Percentiles rank a stretch among this genome's conserved stretches.
Evolutionary conservation across 2,113 vertebrate species (phyloP).

Genomic region (Alligator sinensis): DNA sequence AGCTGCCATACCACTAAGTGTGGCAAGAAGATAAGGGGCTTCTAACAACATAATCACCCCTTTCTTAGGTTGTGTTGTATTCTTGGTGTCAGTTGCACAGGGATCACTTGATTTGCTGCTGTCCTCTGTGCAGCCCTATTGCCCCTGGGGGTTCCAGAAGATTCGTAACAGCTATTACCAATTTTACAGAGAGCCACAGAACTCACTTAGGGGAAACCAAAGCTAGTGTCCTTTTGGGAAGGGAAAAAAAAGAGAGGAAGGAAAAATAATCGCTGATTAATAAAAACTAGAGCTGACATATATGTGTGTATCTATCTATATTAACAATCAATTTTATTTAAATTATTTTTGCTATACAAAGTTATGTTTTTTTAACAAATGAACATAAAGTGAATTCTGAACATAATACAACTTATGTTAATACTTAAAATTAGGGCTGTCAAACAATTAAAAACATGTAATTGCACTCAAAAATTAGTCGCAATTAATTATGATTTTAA

Average conservation of each 20-base stretch:
- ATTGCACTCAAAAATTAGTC: too few species aligned
- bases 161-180: background rate
- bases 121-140: background rate
- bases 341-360: too few species aligned
- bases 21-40: background rate
- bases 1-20: background rate
- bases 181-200: background rate
- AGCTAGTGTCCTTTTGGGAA: background rate
- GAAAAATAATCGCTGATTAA: background rate
- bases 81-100: background rate
- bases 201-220: background rate
- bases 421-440: too few species aligned
- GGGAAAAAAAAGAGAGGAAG: background rate
- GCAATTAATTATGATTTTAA: too few species aligned
- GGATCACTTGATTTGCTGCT: background rate
- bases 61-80: background rate
- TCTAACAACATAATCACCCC: background rate
- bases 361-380: too few species aligned
- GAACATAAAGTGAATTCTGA: too few species aligned
- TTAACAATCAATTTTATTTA: too few species aligned
- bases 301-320: too few species aligned
- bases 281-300: too few species aligned
- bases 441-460: too few species aligned
- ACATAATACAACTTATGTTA: too few species aligned
- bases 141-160: background rate